These are phyloP conservation scores for Dallia pectoralis DNA, from an alignment of 2,797 vertebrate genomes.

Conservation along the genomic window DNA sequence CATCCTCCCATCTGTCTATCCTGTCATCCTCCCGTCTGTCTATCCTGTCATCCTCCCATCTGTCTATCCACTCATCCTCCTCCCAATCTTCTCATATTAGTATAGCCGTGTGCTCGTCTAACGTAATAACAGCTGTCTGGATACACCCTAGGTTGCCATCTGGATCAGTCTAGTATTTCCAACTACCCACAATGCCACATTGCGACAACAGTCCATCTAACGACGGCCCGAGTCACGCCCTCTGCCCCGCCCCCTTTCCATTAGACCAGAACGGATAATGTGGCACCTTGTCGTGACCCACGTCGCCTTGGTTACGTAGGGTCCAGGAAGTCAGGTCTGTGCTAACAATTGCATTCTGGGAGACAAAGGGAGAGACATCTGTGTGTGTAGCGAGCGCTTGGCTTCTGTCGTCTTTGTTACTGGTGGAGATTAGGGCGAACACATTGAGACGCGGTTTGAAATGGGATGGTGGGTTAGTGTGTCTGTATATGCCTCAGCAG, in stretches of 20 bases:
- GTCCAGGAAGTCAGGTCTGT: constrained; percentile 26
- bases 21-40: too few species aligned
- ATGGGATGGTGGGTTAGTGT: neutral
- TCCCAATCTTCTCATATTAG: neutral
- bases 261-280: neutral
- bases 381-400: constrained; percentile 30
- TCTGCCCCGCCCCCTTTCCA: neutral
- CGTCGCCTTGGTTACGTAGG: constrained; percentile 51
- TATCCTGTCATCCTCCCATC: neutral
- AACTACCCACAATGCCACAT: neutral
- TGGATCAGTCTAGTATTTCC: neutral
- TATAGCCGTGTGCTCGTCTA: too few species aligned
- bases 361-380: constrained; percentile 42
- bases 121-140: too few species aligned
- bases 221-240: neutral
- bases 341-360: constrained; percentile 14
- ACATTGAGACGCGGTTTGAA: constrained; percentile 6
- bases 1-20: neutral
- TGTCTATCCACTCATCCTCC: neutral
- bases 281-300: constrained; percentile 2
- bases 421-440: constrained; percentile 51
- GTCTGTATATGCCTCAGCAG: neutral
- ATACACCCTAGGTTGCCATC: neutral
- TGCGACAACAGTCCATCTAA: neutral
- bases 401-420: constrained; percentile 49